Evolutionary conservation across 2,113 vertebrate genomes (phyloP), one percentile per base, ranked within the genome.

Genomic region (Brienomyrus brachyistius): DNA sequence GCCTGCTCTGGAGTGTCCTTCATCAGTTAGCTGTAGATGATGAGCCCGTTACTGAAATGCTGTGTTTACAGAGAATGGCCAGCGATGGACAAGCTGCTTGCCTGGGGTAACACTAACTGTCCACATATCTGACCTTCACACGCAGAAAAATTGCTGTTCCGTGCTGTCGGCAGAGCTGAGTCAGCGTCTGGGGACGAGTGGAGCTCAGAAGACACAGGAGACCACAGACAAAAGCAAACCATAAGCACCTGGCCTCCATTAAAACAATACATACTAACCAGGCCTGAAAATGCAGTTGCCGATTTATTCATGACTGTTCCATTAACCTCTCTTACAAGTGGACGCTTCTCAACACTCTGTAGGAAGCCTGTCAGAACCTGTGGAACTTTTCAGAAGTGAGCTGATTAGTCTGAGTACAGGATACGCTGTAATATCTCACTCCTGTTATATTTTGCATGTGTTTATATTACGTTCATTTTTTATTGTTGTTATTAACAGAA

Each of bases 81-180:
- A 40, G 5, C 11, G 13, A 4, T 40, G 31, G 13, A 4, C 1
- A 4, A 7, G 35, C 15, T 1, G 1, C 74, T 17, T 80, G 35
- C 1, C 74, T 6, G 35, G 19, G 19, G 82, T 48, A 6, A 70
- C 11, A 31, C 82, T 84, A 83, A 48, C 80, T 83, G 80, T 40
- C 70, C 3, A n/a, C 45, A 45, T 48, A 1, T 48, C 19, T 87
- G 74, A 80, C 45, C 40, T 62, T 77, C 19, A 90, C 48, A 47
- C 10, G 0, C 95, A 98, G 97, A 97, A 96, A 91, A 97, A 97
- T 0, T 98, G 97, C 91, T 98, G 97, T 93, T 95, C 96, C 0
- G 92, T 96, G 88, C 92, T 98, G 94, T 95, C 93, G 0, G 95
- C 96, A 83, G 97, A 98, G 90, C 93, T 98, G 86, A 94, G 93